Base-by-base conservation (phyloP, 2,888 invertebrate species). In the Drosophila imparisetae region DNA sequence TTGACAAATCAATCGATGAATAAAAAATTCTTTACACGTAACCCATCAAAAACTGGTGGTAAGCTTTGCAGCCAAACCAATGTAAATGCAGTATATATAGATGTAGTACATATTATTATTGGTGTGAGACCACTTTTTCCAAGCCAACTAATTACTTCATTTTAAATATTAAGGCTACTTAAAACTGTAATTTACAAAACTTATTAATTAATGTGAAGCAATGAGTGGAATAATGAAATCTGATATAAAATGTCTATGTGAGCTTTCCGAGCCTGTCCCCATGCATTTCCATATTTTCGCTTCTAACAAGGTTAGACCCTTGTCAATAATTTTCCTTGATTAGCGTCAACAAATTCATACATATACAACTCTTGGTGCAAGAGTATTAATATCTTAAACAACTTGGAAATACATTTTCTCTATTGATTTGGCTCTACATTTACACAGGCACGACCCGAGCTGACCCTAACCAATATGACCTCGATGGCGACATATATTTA, bases 401-500 rank as follows among this genome's bases (percentile, higher is more conserved):
- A 10, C 36, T 11, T 30, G 21, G 29, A 30, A 15, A 21, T 40
- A 29, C 1, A 18, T 42, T 29, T 45, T 40, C 42, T 5, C 72
- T 62, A 67, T 75, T 75, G 66, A 74, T 68, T 73, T 68, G 36
- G 61, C 70, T 68, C 70, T 70, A 65, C 67, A 75, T 79, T 79
- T 69, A 69, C 63, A 84, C 72, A 78, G 77, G 79, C 80, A 77
- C 36, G 66, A 66, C 65, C 63, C 53, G 55, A 70, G n/a, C 38
- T 38, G 55, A 61, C 68, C 29, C 34, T 18, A 27, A 36, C 13
- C 32, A 7, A 18, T 24, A 5, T 60, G 52, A 66, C 61, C 66
- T 65, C 48, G 59, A 57, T 69, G 64, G 59, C 65, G 82, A 63
- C 69, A 67, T 53, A 59, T 80, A 71, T 80, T 86, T 80, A 86